Percentiles rank a stretch among this genome's conserved stretches.
Conservation (phyloP, 1,140 invertebrate species). For the Agraylea sexmaculata region DNA sequence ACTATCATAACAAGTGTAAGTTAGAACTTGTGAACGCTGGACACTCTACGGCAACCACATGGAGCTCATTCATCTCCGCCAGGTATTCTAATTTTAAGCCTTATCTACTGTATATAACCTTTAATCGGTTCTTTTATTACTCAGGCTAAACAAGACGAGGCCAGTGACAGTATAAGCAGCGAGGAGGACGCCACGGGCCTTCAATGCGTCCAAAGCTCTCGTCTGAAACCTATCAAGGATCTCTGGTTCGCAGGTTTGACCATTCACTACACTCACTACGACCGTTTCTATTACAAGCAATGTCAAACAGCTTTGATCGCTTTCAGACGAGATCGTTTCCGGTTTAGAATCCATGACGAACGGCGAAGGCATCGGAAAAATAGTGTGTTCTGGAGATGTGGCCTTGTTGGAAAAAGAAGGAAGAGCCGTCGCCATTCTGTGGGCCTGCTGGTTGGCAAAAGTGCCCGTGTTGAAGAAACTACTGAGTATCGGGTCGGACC, state of each 20-base stretch:
- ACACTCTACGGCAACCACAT: no score
- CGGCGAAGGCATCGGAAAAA: constrained; percentile 17
- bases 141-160: constrained; percentile 20
- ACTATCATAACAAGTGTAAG: no score
- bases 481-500: constrained; percentile 31
- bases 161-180: constrained; percentile 39
- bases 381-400: constrained; percentile 9
- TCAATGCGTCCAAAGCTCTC: constrained; percentile 33
- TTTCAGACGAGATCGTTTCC: constrained; percentile 18
- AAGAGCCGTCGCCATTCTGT: constrained; percentile 24
- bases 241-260: constrained; percentile 41
- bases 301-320: constrained; percentile 1
- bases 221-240: constrained; percentile 35
- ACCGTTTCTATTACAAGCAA: neutral
- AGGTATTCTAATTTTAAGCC: no score
- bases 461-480: constrained; percentile 29
- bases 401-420: constrained; percentile 6
- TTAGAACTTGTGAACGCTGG: no score
- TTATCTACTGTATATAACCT: no score
- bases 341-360: constrained; percentile 20
- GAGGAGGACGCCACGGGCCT: constrained; percentile 40
- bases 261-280: neutral
- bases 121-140: constrained; percentile 24
- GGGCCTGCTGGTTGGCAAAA: constrained; percentile 42
- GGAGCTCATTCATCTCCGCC: no score